Base-by-base conservation (phyloP, 2,797 vertebrate genomes). In the Melanogrammus aeglefinus region DNA sequence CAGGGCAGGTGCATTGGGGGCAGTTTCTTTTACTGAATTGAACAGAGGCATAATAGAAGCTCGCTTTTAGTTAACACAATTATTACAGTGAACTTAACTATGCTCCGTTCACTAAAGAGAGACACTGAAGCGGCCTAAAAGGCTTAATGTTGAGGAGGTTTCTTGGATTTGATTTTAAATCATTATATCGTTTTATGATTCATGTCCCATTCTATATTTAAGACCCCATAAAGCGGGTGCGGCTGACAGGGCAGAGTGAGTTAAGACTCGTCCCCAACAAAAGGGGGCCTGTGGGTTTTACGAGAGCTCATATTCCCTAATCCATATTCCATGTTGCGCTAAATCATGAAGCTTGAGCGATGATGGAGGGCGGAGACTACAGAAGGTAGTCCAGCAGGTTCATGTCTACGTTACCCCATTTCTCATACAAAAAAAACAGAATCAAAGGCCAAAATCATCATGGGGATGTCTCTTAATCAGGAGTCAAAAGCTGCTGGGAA, bases 391-490 rank as follows among this genome's bases (percentile, higher is more conserved):
- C 38, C 38, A 39, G 77, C 75, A 29, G 74, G 79, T 82, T 79
- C 71, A 80, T 39, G 80, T 73, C 78, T n/a, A 76, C 51, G 81
- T 79, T 85, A 80, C 79, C 73, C 86, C 81, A 79, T 84, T 76
- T 78, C 57, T 77, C 83, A 73, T 77, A 57, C 47, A 0, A 18
- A 18, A 57, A 18, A 18, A 4, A 3, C n/a, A n/a, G n/a, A 24
- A 8, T 91, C 88, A 89, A 85, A 78, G 80, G 91, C 86, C 83
- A 87, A 82, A 77, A 76, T 41, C 72, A 74, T 79, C 79, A 76
- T 84, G 73, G 75, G 70, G 66, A 74, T 74, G 35, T 6, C 35
- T 31, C 80, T 88, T 78, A 76, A 78, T 78, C 47, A 16, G 66
- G 70, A 78, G n/a, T 70, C 73, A 78, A 69, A 82, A 72, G 77